Percentiles rank a stretch among this genome's conserved stretches.
These are phyloP conservation scores for Hesperophylax magnus DNA, from an alignment of 1,140 invertebrate genomes.

Conservation along the genomic window DNA sequence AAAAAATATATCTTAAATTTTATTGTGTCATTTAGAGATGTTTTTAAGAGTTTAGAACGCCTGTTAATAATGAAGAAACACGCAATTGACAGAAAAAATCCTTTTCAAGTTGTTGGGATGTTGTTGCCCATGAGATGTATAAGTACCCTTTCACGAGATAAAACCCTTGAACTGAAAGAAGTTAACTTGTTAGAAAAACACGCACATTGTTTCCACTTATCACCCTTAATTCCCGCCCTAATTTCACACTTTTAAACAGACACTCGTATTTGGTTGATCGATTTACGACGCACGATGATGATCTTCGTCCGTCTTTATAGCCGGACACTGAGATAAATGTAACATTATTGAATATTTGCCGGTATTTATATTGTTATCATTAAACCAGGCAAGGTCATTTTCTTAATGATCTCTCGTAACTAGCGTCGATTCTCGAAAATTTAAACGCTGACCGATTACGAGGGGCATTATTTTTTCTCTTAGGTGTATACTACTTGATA, in stretches of 20 bases:
- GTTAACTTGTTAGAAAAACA: too few species aligned
- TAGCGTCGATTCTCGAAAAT: conserved; percentile 9
- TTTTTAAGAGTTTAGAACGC: too few species aligned
- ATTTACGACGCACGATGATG: neutral
- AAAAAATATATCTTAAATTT: too few species aligned
- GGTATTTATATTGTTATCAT: conserved; percentile 44
- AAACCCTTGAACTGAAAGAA: too few species aligned
- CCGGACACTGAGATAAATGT: conserved; percentile 30
- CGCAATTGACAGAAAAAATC: too few species aligned
- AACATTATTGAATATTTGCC: conserved; percentile 22
- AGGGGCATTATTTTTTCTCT: conserved; percentile 12
- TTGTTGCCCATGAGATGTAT: neutral
- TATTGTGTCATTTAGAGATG: too few species aligned
- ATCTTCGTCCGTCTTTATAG: conserved; percentile 1
- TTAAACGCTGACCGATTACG: neutral
- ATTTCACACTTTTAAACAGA: too few species aligned
- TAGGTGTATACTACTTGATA: conserved; percentile 23
- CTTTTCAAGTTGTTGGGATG: too few species aligned
- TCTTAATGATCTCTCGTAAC: conserved; percentile 34
- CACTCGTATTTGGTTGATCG: too few species aligned
- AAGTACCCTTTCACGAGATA: neutral
- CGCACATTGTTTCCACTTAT: too few species aligned
- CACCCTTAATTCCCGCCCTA: neutral
- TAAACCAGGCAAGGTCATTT: conserved; percentile 32
- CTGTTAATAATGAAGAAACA: too few species aligned